phyloP scores from a whole-genome alignment of 2,888 invertebrate species.

The Parthenolecanium corni region DNA sequence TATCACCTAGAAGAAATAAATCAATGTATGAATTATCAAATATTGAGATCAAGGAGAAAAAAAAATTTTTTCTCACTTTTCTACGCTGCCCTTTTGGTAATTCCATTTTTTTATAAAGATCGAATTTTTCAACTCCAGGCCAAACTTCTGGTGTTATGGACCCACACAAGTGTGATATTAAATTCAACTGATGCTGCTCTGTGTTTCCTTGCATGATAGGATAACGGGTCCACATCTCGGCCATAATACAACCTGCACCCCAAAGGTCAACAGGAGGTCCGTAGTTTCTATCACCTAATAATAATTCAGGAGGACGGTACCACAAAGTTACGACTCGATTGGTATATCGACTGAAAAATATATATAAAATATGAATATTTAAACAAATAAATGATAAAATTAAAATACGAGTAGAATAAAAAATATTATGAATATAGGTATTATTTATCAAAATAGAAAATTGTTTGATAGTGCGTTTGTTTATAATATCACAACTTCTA shows the following conservation, averaged over 20 bases:
- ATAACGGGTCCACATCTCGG: constrained; percentile 92
- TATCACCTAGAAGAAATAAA: constrained; percentile 45
- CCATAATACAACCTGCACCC: constrained; percentile 99
- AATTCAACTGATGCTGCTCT: constrained; percentile 87
- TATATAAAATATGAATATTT: not conserved
- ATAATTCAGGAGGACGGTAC: constrained; percentile 67
- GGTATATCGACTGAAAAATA: constrained; percentile 59
- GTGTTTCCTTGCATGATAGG: constrained; percentile 91
- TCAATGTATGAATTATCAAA: no score
- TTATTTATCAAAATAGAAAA: no score
- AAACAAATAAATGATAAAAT: not conserved
- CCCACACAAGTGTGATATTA: constrained; percentile 93
- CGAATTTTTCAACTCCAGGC: constrained; percentile 84
- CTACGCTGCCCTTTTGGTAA: no score
- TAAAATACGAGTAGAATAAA: not conserved
- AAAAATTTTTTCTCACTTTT: no score
- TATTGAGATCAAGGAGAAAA: no score
- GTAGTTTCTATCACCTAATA: constrained; percentile 80
- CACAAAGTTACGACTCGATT: constrained; percentile 94
- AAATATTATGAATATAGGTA: constrained; percentile 38
- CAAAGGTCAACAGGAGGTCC: constrained; percentile 94
- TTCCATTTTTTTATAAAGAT: constrained; percentile 77
- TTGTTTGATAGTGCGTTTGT: no score
- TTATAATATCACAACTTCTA: no score
- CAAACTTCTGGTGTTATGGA: constrained; percentile 87